Percentiles rank a stretch among this genome's conserved stretches.
Conservation (phyloP, 2,113 vertebrate genomes). For the Cebidichthys violaceus region DNA sequence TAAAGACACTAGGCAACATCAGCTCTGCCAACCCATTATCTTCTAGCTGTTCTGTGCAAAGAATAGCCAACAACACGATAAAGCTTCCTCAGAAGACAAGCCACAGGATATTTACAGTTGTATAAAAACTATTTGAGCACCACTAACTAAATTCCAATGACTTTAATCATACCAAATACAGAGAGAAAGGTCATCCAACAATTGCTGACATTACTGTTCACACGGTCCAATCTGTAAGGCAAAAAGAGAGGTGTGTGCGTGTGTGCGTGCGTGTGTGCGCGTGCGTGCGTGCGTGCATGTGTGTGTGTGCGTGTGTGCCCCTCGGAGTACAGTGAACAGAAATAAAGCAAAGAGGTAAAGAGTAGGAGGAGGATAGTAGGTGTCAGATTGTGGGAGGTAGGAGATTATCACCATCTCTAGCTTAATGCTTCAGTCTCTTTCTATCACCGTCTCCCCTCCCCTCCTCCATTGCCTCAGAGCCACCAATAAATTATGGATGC, state of each 20-base stretch:
- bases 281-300: background rate
- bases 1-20: slow-evolving; percentile 3
- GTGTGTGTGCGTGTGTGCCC: background rate
- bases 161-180: slow-evolving; percentile 47
- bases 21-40: slow-evolving; percentile 10
- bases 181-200: slow-evolving; percentile 48
- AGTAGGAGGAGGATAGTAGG: slow-evolving; percentile 49
- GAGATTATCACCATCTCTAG: slow-evolving; percentile 63
- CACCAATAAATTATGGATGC: slow-evolving; percentile 83
- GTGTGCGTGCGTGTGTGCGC: background rate
- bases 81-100: slow-evolving; percentile 12
- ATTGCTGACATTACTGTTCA: slow-evolving; percentile 37
- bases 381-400: slow-evolving; percentile 66
- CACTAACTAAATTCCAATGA: slow-evolving; percentile 45
- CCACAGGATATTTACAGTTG: background rate
- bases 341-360: slow-evolving; percentile 48
- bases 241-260: slow-evolving; percentile 3
- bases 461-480: slow-evolving; percentile 72
- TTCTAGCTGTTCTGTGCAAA: slow-evolving; percentile 9
- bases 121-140: slow-evolving; percentile 1
- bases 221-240: slow-evolving; percentile 7
- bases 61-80: slow-evolving; percentile 1
- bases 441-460: slow-evolving; percentile 44
- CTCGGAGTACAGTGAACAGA: background rate
- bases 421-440: slow-evolving; percentile 73